Evolutionary conservation across 2,888 invertebrate genomes (phyloP), one percentile per base, ranked within the genome.

Genomic region (Lycocerus yunnanus): DNA sequence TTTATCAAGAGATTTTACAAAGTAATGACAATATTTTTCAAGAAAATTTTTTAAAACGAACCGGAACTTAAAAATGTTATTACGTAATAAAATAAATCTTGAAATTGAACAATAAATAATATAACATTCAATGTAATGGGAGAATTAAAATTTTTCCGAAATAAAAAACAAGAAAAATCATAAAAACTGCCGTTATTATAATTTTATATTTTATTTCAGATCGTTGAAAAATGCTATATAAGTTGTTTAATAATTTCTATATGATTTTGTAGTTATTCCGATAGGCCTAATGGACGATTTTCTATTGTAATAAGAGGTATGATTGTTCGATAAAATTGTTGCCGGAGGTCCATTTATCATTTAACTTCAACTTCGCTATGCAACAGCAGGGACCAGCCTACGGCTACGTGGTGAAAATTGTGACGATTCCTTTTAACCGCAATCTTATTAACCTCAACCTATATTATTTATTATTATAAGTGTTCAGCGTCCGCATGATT

Each of bases 391-490:
- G 27, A 58, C 18, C 69, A 65, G 61, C 65, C 61, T 24, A 70
- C 65, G 69, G 43, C 66, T 71, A 71, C 71, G 71, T 71, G 66
- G 71, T 66, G 66, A 58, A 58, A 66, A 66, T 71, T 71, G 15
- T 60, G 66, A 60, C 59, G 66, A 71, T 66, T 66, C 66, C 16
- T 27, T 71, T 71, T 66, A 71, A 60, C 71, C 71, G 58, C 71
- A 66, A 66, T 24, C 66, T 71, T 71, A 67, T 61, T 68, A n/a
- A n/a, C 58, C 43, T 63, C 58, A 65, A 71, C 66, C 71, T 66
- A 65, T 66, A 71, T n/a, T n/a, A n/a, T 71, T 71, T 72, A 66
- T 67, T 67, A 72, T 72, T 67, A 72, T 67, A 72, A 72, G 67
- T 72, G 16, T 58, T 68, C 72, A 15, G 60, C 67, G 43, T 61